Conservation (phyloP, 64 coral and sea anemone species). For the Pocillopora verrucosa region DNA sequence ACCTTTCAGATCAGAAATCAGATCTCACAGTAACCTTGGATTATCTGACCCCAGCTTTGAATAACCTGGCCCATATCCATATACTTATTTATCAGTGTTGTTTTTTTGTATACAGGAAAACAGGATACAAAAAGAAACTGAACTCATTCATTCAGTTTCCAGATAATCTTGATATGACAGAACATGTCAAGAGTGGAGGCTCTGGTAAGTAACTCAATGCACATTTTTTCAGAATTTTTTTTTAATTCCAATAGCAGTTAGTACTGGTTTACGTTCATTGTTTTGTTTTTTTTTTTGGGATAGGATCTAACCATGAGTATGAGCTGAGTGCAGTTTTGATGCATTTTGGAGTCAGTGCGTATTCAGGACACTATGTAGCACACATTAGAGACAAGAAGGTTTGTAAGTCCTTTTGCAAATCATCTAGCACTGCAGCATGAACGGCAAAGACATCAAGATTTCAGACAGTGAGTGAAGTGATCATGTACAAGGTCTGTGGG, state of each 20-base stretch:
- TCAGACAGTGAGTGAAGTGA: no score
- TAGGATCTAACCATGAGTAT: slow-evolving; percentile 50
- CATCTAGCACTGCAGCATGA: no score
- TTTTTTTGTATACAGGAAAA: slow-evolving; percentile 51
- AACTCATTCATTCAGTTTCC: slow-evolving; percentile 69
- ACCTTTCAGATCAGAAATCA: no score
- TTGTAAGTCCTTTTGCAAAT: background rate
- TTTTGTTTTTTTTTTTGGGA: background rate
- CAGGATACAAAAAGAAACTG: slow-evolving; percentile 83
- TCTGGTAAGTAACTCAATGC: background rate
- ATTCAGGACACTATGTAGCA: slow-evolving; percentile 97
- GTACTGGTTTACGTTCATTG: background rate
- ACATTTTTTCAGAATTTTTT: background rate
- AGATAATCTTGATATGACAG: slow-evolving; percentile 65
- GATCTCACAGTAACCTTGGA: no score
- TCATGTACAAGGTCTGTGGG: no score
- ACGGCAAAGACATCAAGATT: no score
- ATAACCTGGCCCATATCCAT: no score
- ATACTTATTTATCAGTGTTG: background rate
- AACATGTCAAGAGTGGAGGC: slow-evolving; percentile 42
- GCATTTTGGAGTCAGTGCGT: slow-evolving; percentile 93
- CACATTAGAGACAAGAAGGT: slow-evolving; percentile 96
- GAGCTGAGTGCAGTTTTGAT: slow-evolving; percentile 91
- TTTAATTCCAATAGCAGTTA: background rate
- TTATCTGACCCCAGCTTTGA: no score